Evolutionary conservation across 2,888 invertebrate genomes (phyloP).

Genomic region (Papilio protenor): DNA sequence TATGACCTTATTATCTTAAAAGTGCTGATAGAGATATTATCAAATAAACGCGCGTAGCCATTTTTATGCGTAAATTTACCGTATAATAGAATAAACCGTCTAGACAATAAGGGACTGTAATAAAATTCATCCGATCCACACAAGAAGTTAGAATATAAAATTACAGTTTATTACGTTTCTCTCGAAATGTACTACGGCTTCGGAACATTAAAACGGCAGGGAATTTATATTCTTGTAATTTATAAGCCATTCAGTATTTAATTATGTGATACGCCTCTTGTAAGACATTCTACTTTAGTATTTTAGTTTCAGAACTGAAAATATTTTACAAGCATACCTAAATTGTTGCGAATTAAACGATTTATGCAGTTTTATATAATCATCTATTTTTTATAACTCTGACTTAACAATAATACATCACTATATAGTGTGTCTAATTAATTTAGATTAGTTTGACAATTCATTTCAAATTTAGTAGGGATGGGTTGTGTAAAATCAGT

Average conservation of each 20-base stretch:
- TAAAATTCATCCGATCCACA: constrained; percentile 22
- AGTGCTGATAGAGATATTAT: constrained; percentile 21
- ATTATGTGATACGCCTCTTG: neutral
- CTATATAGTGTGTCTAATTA: no score
- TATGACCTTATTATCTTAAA: neutral
- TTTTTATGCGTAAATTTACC: constrained; percentile 18
- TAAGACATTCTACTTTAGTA: neutral
- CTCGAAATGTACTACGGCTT: constrained; percentile 11
- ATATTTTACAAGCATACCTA: no score
- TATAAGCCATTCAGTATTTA: neutral
- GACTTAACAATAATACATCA: no score
- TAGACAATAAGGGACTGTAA: constrained; percentile 32
- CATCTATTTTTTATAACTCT: no score
- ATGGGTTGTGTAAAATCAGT: no score
- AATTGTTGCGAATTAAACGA: no score
- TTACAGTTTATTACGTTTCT: constrained; percentile 29
- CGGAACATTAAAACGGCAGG: neutral
- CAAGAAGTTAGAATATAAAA: constrained; percentile 18
- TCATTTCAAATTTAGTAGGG: no score
- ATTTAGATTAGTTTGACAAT: no score
- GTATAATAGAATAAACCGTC: constrained; percentile 35
- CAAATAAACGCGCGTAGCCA: constrained; percentile 28
- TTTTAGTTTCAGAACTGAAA: neutral
- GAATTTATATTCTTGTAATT: neutral
- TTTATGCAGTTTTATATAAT: no score